A percentile compares a stretch with the other conserved stretches of the same genome.
These are phyloP conservation scores for Onchidella celtica DNA, from an alignment of 2,888 invertebrate genomes.

Conservation along the genomic window DNA sequence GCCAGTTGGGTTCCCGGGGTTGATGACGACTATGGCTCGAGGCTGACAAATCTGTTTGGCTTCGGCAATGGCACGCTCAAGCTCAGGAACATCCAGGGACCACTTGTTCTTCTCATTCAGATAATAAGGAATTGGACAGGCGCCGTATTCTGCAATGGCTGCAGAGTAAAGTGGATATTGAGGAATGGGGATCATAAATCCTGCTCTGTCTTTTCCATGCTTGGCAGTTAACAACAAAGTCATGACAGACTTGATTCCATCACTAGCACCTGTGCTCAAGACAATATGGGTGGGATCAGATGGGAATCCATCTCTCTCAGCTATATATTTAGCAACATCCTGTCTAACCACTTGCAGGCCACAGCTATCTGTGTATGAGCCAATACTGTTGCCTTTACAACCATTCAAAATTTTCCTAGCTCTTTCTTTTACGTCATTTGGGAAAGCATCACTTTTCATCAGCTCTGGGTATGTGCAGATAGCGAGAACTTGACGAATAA, in stretches of 20 bases:
- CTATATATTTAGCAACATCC: conserved; percentile 93
- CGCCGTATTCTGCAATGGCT: conserved; percentile 93
- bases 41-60: conserved; percentile 85
- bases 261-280: conserved; percentile 94
- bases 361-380: conserved; percentile 84
- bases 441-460: conserved; percentile 86
- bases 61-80: conserved; percentile 88
- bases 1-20: conserved; percentile 98
- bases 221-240: conserved; percentile 83
- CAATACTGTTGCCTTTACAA: conserved; percentile 90
- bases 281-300: conserved; percentile 89
- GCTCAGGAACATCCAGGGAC: conserved; percentile 89
- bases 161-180: conserved; percentile 99
- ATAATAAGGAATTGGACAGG: conserved; percentile 84
- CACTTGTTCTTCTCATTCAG: conserved; percentile 93
- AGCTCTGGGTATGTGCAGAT: conserved; percentile 78
- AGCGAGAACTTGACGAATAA: conserved; percentile 87
- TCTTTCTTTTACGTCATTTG: conserved; percentile 89
- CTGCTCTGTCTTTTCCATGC: conserved; percentile 82
- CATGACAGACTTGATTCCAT: conserved; percentile 92
- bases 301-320: conserved; percentile 87
- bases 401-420: conserved; percentile 86
- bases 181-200: conserved; percentile 98
- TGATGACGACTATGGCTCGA: conserved; percentile 95
- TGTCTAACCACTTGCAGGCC: conserved; percentile 94